phyloP scores from a whole-genome alignment of 2,797 vertebrate species.

The Threskiornis aethiopicus region DNA sequence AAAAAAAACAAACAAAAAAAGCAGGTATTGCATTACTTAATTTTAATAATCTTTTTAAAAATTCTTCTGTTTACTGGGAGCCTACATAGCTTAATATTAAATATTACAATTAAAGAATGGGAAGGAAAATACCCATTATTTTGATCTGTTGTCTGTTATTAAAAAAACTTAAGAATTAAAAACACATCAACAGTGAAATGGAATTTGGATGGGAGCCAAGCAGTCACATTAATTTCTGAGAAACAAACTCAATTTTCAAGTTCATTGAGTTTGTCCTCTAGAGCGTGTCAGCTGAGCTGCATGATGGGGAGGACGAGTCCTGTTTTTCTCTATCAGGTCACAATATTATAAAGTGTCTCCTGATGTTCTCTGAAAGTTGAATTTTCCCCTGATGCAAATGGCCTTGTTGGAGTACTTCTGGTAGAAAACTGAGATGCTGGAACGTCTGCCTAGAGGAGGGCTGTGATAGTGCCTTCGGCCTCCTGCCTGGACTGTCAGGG shows the following conservation, averaged over 20 bases:
- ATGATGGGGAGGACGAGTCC: not conserved
- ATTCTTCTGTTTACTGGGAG: not conserved
- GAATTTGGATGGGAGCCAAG: constrained; percentile 27
- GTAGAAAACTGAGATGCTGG: not conserved
- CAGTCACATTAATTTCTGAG: not conserved
- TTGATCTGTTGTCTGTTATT: not conserved
- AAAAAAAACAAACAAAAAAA: not conserved
- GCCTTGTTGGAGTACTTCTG: not conserved
- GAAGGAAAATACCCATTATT: not conserved
- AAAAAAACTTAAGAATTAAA: not conserved
- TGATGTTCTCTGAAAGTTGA: not conserved
- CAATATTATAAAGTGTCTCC: not conserved
- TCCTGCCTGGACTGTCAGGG: not conserved
- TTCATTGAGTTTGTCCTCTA: constrained; percentile 55
- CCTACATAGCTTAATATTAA: not conserved
- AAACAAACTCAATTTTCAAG: constrained; percentile 51
- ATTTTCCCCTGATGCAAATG: not conserved
- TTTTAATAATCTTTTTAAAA: not conserved
- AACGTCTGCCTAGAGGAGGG: not conserved
- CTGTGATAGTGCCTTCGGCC: not conserved
- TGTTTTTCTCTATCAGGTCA: not conserved
- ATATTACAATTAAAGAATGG: not conserved
- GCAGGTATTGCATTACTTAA: not conserved
- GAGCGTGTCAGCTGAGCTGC: constrained; percentile 22
- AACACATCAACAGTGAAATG: not conserved